Evolutionary conservation across 2,797 vertebrate genomes (phyloP).

Genomic region (Sebastes variabilis): DNA sequence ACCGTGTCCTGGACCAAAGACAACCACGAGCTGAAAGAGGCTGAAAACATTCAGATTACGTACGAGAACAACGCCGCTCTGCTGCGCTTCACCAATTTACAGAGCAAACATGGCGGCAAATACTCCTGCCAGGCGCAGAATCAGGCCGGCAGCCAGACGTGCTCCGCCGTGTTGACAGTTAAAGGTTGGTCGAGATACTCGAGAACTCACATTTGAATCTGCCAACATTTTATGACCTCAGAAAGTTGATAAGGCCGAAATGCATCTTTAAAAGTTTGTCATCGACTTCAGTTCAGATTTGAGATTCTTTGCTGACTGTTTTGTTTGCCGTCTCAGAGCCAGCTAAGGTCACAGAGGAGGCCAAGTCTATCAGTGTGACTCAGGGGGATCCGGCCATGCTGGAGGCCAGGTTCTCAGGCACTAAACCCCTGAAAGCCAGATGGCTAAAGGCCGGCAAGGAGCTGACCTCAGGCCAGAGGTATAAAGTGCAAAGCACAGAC

Average conservation of each 20-base stretch:
- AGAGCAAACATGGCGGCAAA: conserved; percentile 91
- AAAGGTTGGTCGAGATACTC: conserved; percentile 89
- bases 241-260: not conserved
- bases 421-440: conserved; percentile 89
- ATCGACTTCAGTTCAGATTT: not conserved
- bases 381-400: conserved; percentile 95
- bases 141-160: conserved; percentile 94
- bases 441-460: conserved; percentile 93
- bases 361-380: conserved; percentile 95
- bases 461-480: conserved; percentile 87
- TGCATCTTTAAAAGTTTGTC: not conserved
- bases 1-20: conserved; percentile 94
- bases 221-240: not conserved
- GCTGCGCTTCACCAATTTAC: conserved; percentile 87
- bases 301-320: conserved; percentile 48
- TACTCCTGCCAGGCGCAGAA: conserved; percentile 98
- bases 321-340: conserved; percentile 87
- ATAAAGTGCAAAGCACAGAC: conserved; percentile 92
- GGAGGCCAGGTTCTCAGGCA: conserved; percentile 94
- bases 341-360: conserved; percentile 92
- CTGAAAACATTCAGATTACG: conserved; percentile 88
- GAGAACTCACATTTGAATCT: not conserved
- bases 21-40: conserved; percentile 93
- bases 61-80: conserved; percentile 89
- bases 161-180: conserved; percentile 90